Conservation (phyloP, 1,140 invertebrate genomes). For the Brachionus paranguensis region DNA sequence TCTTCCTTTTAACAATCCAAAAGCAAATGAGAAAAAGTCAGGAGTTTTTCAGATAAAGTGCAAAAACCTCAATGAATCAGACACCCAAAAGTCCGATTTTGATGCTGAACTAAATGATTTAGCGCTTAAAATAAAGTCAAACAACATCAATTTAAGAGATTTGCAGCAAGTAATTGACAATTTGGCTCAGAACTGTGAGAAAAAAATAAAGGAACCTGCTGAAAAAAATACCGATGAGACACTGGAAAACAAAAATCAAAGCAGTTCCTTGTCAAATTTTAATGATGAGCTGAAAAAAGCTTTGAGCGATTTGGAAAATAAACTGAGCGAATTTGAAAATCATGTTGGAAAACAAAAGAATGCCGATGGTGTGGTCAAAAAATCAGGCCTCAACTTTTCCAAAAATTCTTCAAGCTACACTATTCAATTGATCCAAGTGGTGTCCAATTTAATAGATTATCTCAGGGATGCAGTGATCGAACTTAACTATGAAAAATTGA, state of each 20-base stretch:
- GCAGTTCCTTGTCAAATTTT: not conserved
- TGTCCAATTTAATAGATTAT: conserved; percentile 7
- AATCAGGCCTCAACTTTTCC: not conserved
- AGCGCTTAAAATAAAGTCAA: not conserved
- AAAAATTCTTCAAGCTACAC: conserved; percentile 19
- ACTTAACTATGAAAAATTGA: conserved; percentile 31
- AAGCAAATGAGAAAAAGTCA: not conserved
- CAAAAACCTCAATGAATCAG: not conserved
- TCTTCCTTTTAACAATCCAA: not conserved
- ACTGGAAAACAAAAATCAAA: not conserved
- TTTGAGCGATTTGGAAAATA: not conserved
- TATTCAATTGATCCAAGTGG: not conserved
- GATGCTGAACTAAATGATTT: not conserved
- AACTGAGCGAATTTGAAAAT: conserved; percentile 14
- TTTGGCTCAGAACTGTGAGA: not conserved
- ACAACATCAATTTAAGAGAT: not conserved
- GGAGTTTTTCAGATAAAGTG: not conserved
- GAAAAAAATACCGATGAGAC: not conserved
- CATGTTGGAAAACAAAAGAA: not conserved
- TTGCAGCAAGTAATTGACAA: not conserved
- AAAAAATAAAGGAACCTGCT: not conserved
- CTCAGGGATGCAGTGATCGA: not conserved
- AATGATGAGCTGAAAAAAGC: conserved; percentile 34
- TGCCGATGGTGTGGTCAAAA: not conserved
- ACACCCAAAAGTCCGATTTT: not conserved